Base-by-base conservation (phyloP, 2,797 vertebrate species). In the Halcyon badia region DNA sequence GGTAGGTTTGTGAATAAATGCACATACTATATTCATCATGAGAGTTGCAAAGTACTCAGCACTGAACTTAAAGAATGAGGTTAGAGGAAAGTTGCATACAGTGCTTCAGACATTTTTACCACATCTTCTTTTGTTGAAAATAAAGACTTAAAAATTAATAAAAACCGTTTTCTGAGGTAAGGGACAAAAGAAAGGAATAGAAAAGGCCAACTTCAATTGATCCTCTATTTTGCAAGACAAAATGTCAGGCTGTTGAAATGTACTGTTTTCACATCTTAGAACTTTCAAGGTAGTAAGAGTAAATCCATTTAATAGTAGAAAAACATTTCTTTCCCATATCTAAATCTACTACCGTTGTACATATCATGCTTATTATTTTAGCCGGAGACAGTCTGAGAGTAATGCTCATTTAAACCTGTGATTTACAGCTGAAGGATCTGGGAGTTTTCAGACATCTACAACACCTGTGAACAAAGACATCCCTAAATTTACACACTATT, bases 171-270 rank as follows among this genome's bases (percentile, higher is more conserved):
- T 90, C 73, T 56, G 30, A 61, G 37, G 8, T 11, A 77, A 64
- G 26, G 18, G 13, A 28, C 2, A 54, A 85, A 79, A 66, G 0
- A 1, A 2, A 7, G 1, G 16, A 48, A 75, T 2, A 14, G 11
- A 69, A 61, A 66, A 72, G 7, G 25, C 2, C 6, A n/a, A 11
- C 12, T 73, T 90, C 6, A 44, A 26, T 31, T 57, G 0, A 24
- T 35, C 0, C 77, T 5, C 5, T 65, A 0, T 89, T 78, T 83
- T 71, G 17, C 81, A 91, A 75, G 16, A 54, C 6, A 52, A 64
- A 92, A 37, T 49, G 49, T 33, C 17, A 79, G 22, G 16, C 12
- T 60, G 2, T 58, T 72, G 18, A 94, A 85, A 72, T 42, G 9
- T 14, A 24, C 8, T 37, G 2, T 48, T 89, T 60, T 76, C n/a